A percentile compares a stretch with the other conserved stretches of the same genome.
phyloP scores from a whole-genome alignment of 2,797 vertebrate genomes.

The Poeciliopsis gracilis region DNA sequence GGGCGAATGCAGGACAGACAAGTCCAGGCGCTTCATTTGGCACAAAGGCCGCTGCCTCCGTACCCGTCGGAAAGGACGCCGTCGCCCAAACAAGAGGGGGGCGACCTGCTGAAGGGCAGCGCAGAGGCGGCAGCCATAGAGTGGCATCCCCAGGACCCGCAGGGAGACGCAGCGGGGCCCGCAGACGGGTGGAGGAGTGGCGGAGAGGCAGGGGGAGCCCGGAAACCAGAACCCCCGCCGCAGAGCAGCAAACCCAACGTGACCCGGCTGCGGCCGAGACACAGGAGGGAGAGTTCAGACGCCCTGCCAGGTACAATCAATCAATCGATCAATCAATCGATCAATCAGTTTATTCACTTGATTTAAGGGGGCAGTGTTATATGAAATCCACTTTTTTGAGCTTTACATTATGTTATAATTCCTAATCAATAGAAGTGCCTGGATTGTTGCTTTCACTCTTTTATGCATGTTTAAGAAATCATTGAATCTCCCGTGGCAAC shows the following conservation, averaged over 20 bases:
- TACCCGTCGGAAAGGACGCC: constrained; percentile 77
- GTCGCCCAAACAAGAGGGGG: constrained; percentile 72
- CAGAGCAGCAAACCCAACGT: constrained; percentile 84
- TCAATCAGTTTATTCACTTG: too few species aligned
- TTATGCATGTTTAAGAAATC: too few species aligned
- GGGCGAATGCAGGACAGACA: constrained; percentile 66
- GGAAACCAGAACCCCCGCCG: constrained; percentile 82
- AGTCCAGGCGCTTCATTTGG: constrained; percentile 53
- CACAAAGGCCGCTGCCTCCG: constrained; percentile 75
- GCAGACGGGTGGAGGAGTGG: constrained; percentile 66
- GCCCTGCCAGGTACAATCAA: constrained; percentile 59
- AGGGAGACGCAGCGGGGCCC: constrained; percentile 51
- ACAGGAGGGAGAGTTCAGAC: constrained; percentile 76
- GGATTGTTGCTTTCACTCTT: too few species aligned
- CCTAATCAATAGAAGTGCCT: too few species aligned
- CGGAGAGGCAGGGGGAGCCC: constrained; percentile 49
- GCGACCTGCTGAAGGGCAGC: constrained; percentile 40
- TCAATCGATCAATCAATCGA: too few species aligned
- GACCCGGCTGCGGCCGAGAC: constrained; percentile 80
- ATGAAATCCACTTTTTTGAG: too few species aligned
- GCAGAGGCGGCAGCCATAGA: constrained; percentile 46
- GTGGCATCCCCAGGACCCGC: constrained; percentile 56
- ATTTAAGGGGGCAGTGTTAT: too few species aligned
- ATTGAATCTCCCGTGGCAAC: too few species aligned
- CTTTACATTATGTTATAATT: too few species aligned